A percentile compares a stretch with the other conserved stretches of the same genome.
Conservation (phyloP, 1,140 invertebrate genomes). For the Anastatus disparis region DNA sequence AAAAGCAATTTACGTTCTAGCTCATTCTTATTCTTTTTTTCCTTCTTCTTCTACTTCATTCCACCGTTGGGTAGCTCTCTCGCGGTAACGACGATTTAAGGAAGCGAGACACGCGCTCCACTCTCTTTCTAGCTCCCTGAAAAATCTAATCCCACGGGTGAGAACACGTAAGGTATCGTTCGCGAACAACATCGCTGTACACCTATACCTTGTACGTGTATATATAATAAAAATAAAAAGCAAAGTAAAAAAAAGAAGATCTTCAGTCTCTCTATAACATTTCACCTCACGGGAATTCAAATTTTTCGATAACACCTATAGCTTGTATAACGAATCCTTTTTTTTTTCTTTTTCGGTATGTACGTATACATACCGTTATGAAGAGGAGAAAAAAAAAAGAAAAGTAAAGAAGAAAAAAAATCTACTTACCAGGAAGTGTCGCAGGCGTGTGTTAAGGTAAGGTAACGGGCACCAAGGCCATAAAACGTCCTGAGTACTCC, state of each 20-base stretch:
- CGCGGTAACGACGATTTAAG: background rate
- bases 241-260: background rate
- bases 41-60: background rate
- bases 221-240: no score
- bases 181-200: no score
- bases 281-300: background rate
- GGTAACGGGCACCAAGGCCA: slow-evolving; percentile 80
- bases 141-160: slow-evolving; percentile 26
- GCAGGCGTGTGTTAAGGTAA: slow-evolving; percentile 78
- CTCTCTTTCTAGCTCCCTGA: background rate
- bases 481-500: slow-evolving; percentile 86
- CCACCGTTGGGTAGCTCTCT: background rate
- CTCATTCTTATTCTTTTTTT: background rate
- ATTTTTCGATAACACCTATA: background rate
- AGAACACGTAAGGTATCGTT: no score
- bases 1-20: slow-evolving; percentile 21
- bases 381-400: background rate
- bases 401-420: slow-evolving; percentile 4
- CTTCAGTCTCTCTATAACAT: background rate
- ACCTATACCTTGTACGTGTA: no score
- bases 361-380: background rate
- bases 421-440: slow-evolving; percentile 74
- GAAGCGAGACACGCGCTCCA: slow-evolving; percentile 10
- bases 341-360: background rate
- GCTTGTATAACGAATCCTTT: background rate